Evolutionary conservation across 35 echinoderm and acorn worm genomes (phyloP).

Genomic region (Apostichopus californicus): DNA sequence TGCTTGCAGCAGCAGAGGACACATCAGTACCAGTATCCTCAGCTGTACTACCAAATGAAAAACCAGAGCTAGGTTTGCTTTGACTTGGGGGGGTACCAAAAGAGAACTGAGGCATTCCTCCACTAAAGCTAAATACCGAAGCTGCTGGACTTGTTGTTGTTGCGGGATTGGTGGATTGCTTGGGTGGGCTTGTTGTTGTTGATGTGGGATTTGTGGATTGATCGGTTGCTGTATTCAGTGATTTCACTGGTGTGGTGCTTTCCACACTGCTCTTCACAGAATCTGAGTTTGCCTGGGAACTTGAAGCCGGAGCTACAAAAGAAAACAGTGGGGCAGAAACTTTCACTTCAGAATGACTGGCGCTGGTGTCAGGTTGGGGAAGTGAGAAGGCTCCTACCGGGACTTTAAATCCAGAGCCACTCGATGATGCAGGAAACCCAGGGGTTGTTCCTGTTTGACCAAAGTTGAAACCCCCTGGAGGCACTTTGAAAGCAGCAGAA

Average conservation of each 20-base stretch:
- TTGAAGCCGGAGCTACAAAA: neutral
- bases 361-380: neutral
- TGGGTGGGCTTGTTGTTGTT: neutral
- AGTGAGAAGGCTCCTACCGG: neutral
- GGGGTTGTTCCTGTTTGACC: neutral
- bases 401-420: neutral
- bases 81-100: constrained; percentile 47
- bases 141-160: neutral
- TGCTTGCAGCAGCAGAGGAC: neutral
- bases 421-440: neutral
- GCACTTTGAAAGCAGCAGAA: neutral
- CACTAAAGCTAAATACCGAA: constrained; percentile 55
- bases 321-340: neutral
- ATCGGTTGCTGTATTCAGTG: neutral
- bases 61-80: constrained; percentile 18
- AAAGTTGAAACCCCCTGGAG: neutral
- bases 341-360: neutral
- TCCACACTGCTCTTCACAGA: neutral
- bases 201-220: neutral
- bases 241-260: neutral
- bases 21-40: neutral
- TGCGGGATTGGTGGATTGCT: neutral
- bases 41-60: constrained; percentile 7
- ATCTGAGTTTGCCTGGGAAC: neutral
- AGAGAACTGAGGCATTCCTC: constrained; percentile 62